These are phyloP conservation scores for Meganola albula DNA, from an alignment of 2,888 invertebrate genomes.

Conservation along the genomic window DNA sequence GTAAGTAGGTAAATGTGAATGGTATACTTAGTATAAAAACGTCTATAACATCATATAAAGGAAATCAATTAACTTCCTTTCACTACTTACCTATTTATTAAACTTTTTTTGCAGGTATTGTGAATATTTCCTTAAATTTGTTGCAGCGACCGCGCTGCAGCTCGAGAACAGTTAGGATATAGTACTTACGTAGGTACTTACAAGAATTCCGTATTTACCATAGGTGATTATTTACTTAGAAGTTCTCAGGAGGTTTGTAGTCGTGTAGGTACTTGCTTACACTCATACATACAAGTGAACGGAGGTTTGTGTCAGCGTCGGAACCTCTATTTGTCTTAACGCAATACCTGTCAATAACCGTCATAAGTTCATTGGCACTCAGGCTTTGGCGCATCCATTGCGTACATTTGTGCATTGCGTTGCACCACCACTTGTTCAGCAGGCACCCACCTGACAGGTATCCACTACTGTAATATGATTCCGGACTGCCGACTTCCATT, in stretches of 20 bases:
- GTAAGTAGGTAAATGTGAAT: constrained; percentile 22
- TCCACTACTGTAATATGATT: constrained; percentile 61
- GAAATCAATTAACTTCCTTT: constrained; percentile 29
- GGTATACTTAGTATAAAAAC: constrained; percentile 12
- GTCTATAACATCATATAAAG: constrained; percentile 16
- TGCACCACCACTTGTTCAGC: constrained; percentile 50
- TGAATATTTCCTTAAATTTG: constrained; percentile 23
- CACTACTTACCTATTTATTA: constrained; percentile 21
- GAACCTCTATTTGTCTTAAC: constrained; percentile 74
- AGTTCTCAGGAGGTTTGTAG: constrained; percentile 65
- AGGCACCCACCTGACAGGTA: constrained; percentile 63
- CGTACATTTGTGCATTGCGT: constrained; percentile 68
- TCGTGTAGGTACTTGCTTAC: constrained; percentile 41
- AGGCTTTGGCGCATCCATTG: constrained; percentile 71
- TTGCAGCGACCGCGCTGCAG: constrained; percentile 26
- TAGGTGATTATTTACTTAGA: constrained; percentile 66
- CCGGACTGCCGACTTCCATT: constrained; percentile 68
- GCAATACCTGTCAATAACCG: constrained; percentile 76
- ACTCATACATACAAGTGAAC: constrained; percentile 59
- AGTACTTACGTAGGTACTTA: constrained; percentile 49
- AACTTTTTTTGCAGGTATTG: constrained; percentile 17
- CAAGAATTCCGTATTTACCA: constrained; percentile 68
- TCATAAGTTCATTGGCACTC: constrained; percentile 74
- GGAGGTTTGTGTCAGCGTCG: constrained; percentile 69
- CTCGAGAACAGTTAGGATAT: constrained; percentile 46